Base-by-base conservation (phyloP, 2,888 invertebrate species). In the Rhagonycha lutea region DNA sequence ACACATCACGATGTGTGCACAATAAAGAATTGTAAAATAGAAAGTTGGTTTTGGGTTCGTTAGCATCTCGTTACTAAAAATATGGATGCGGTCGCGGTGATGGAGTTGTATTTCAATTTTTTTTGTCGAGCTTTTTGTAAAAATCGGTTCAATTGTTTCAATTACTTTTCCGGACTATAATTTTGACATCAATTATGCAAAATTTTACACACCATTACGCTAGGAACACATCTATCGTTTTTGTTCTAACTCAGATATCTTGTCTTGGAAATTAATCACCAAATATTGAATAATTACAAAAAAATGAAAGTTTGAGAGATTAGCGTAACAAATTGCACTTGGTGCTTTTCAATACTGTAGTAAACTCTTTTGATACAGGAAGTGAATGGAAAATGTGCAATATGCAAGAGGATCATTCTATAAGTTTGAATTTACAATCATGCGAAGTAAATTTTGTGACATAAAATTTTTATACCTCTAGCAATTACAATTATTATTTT, bases 31-130 rank as follows among this genome's bases (percentile, higher is more conserved):
- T 79, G 80, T 82, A 83, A 83, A 85, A 84, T 84, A 85, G 85
- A 85, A 85, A 85, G 85, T 83, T 82, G 68, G 71, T 28, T 69
- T 63, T 69, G 82, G 80, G 84, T 84, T 85, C 84, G 83, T 83
- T 84, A 83, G 81, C 84, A 85, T 81, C 74, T 74, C 71, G 72
- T 67, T 73, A 73, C 47, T 26, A 24, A 60, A 70, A 69, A 69
- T 69, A 67, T 61, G 70, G 70, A 70, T 61, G 63, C 68, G 32
- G 72, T 76, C 70, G 62, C 70, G 60, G 61, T 24, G 68, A 76
- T 69, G n/a, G 63, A 72, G 68, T 47, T 61, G 69, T 69, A 72
- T 72, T 72, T 69, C 61, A 73, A 32, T 69, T 73, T 32, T n/a
- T 68, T 72, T 72, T 70, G 14, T n/a, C 11, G 8, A 28, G 32